A percentile compares a stretch with the other conserved stretches of the same genome.
Evolutionary conservation across 2,888 invertebrate genomes (phyloP).

Genomic region (Cephus nigrinus): DNA sequence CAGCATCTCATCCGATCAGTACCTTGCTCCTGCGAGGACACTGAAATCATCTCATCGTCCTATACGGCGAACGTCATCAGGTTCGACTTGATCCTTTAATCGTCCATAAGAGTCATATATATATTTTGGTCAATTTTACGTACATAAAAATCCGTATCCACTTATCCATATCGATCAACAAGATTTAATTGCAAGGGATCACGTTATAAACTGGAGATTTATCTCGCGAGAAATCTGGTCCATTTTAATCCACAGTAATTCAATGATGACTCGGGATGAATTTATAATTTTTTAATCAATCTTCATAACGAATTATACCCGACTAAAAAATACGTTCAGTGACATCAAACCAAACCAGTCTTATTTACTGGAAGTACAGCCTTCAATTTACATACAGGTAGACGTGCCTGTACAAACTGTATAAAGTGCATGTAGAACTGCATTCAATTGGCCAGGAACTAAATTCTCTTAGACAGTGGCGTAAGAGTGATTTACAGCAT

Average conservation of each 20-base stretch:
- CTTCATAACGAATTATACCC: background rate
- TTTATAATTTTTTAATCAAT: background rate
- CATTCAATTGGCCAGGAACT: no score
- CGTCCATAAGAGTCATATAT: background rate
- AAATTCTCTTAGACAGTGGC: background rate
- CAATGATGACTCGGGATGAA: slow-evolving; percentile 9
- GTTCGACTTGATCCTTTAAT: background rate
- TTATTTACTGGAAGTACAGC: no score
- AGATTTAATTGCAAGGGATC: slow-evolving; percentile 39
- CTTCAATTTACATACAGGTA: no score
- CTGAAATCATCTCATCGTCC: no score
- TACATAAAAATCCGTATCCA: background rate
- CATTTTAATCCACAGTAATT: slow-evolving; percentile 41
- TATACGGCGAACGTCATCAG: background rate
- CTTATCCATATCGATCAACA: slow-evolving; percentile 31
- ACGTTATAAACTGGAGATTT: slow-evolving; percentile 20
- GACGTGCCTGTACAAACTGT: no score
- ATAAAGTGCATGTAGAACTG: no score
- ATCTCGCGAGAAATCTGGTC: slow-evolving; percentile 32
- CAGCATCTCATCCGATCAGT: slow-evolving; percentile 15
- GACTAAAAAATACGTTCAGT: no score
- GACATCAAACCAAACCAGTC: background rate
- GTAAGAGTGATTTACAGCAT: background rate
- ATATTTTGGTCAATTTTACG: background rate
- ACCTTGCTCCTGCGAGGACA: slow-evolving; percentile 7